These are phyloP conservation scores for Napeogenes inachia DNA, from an alignment of 2,888 invertebrate species.

Conservation along the genomic window DNA sequence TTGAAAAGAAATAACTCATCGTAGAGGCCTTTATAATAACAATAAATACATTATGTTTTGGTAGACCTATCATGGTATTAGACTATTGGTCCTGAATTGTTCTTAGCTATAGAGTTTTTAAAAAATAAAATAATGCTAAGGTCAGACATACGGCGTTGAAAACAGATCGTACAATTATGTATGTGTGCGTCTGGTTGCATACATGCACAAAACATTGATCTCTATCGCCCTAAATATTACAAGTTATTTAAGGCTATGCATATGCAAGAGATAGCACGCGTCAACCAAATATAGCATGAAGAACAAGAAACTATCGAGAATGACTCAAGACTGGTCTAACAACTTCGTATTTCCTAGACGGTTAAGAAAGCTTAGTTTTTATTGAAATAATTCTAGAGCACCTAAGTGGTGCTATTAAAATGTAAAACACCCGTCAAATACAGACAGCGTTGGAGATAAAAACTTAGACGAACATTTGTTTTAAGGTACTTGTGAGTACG, in stretches of 20 bases:
- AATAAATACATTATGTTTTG: too few species aligned
- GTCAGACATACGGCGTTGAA: too few species aligned
- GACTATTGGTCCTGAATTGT: too few species aligned
- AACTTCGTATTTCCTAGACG: constrained; percentile 27
- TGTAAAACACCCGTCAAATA: constrained; percentile 15
- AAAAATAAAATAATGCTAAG: too few species aligned
- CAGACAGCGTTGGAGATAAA: constrained; percentile 3
- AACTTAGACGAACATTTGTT: not conserved
- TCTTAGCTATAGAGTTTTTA: too few species aligned
- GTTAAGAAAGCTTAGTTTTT: constrained; percentile 30
- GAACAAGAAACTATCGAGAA: constrained; percentile 25
- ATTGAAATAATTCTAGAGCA: constrained; percentile 27
- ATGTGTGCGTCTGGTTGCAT: too few species aligned
- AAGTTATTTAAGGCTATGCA: constrained; percentile 21
- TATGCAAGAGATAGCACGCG: constrained; percentile 22
- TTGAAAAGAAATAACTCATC: too few species aligned
- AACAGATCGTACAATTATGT: too few species aligned
- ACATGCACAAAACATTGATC: not conserved
- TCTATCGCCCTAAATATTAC: constrained; percentile 6
- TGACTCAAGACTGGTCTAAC: constrained; percentile 31
- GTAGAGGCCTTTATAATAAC: too few species aligned
- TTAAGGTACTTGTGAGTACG: too few species aligned
- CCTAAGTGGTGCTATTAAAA: constrained; percentile 25
- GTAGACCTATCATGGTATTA: too few species aligned
- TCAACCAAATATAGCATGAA: constrained; percentile 16